Conservation (phyloP, 2,888 invertebrate genomes). For the Scotopteryx bipunctaria region DNA sequence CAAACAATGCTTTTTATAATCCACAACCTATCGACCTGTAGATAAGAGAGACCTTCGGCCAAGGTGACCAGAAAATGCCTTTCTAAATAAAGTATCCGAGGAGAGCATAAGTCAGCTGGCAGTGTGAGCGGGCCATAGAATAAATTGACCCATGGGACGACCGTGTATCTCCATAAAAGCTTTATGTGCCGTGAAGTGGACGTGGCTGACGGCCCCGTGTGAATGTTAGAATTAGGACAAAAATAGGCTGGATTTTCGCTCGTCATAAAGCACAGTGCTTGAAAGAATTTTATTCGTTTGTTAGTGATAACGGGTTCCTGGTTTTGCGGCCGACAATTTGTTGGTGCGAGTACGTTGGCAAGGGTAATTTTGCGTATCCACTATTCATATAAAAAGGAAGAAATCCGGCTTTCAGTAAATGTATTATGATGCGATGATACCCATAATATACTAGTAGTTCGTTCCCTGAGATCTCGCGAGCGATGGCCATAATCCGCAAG, state of each 20-base stretch:
- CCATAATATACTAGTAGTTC: too few species aligned
- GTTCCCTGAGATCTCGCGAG: too few species aligned
- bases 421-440: too few species aligned
- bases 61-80: slow-evolving; percentile 28
- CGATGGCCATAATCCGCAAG: too few species aligned
- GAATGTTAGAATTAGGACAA: slow-evolving; percentile 46
- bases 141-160: slow-evolving; percentile 49
- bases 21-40: not conserved
- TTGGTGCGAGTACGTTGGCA: too few species aligned
- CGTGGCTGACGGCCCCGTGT: slow-evolving; percentile 42
- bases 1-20: slow-evolving; percentile 8
- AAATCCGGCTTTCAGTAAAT: too few species aligned
- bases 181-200: slow-evolving; percentile 72
- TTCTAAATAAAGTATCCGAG: slow-evolving; percentile 46
- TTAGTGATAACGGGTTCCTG: not conserved
- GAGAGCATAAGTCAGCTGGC: slow-evolving; percentile 44
- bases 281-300: slow-evolving; percentile 7
- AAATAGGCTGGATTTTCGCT: slow-evolving; percentile 41
- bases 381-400: too few species aligned
- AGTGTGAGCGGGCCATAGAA: slow-evolving; percentile 43
- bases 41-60: slow-evolving; percentile 18
- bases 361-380: too few species aligned
- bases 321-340: too few species aligned
- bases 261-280: slow-evolving; percentile 23
- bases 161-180: slow-evolving; percentile 67